phyloP scores from a whole-genome alignment of 2,113 vertebrate species.

The Hemiscyllium ocellatum region DNA sequence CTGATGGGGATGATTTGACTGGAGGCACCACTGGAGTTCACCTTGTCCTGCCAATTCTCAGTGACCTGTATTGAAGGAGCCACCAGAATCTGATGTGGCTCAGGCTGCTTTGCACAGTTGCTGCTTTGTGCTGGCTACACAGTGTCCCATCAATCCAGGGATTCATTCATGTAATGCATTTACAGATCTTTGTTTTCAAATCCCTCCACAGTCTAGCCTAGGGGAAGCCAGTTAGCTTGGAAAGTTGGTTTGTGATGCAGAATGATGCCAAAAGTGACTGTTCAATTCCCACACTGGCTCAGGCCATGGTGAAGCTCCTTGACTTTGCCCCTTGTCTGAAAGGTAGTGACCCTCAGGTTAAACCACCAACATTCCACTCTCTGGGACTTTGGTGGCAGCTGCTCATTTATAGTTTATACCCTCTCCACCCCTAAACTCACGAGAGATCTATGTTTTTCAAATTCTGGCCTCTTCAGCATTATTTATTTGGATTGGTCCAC shows the following conservation, averaged over 20 bases:
- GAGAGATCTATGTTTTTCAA: not conserved
- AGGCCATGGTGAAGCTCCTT: too few relatives aligned
- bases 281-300: too few relatives aligned
- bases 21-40: slow-evolving; percentile 53
- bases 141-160: not conserved
- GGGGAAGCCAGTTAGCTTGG: too few relatives aligned
- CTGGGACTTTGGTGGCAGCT: too few relatives aligned
- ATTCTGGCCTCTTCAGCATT: not conserved
- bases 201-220: too few relatives aligned
- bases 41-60: slow-evolving; percentile 82
- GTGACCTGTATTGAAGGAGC: slow-evolving; percentile 74
- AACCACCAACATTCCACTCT: too few relatives aligned
- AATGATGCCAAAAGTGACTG: too few relatives aligned
- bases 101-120: not conserved
- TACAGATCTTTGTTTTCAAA: not conserved
- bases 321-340: too few relatives aligned
- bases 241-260: too few relatives aligned
- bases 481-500: not conserved
- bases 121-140: not conserved
- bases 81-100: slow-evolving; percentile 61
- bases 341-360: too few relatives aligned
- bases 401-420: too few relatives aligned
- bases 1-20: not conserved
- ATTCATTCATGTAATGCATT: not conserved
- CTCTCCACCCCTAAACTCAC: too few relatives aligned